Evolutionary conservation across 2,888 invertebrate species (phyloP).

Genomic region (Branchellion lobata): DNA sequence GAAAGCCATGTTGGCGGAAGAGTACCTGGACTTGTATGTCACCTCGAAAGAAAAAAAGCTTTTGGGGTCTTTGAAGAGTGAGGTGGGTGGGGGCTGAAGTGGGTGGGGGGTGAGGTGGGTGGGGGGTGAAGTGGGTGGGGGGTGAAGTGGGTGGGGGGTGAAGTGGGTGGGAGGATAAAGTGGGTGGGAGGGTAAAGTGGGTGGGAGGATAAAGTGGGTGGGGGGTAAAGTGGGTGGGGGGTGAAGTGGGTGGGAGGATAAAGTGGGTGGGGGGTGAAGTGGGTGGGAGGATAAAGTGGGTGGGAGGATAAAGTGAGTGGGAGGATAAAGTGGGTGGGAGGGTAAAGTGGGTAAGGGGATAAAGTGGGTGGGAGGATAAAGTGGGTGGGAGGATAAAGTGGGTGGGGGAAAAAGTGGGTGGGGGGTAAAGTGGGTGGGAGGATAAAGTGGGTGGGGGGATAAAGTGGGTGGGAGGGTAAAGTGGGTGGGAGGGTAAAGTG

Average conservation of each 20-base stretch:
- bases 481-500: too few relatives aligned
- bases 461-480: too few relatives aligned
- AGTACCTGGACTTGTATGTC: constrained; percentile 73
- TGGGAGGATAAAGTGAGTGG: too few relatives aligned
- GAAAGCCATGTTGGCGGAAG: constrained; percentile 82
- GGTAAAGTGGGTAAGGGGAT: too few relatives aligned
- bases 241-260: neutral
- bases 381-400: too few relatives aligned
- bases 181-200: neutral
- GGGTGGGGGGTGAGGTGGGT: constrained; percentile 5
- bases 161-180: neutral
- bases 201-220: neutral
- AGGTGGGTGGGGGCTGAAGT: neutral
- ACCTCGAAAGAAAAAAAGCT: constrained; percentile 10
- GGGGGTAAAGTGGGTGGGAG: too few relatives aligned
- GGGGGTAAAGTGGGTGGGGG: neutral
- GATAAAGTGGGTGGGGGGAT: too few relatives aligned
- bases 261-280: too few relatives aligned
- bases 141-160: neutral
- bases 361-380: too few relatives aligned
- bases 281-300: too few relatives aligned
- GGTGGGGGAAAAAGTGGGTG: too few relatives aligned
- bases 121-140: neutral
- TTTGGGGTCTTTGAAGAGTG: neutral
- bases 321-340: too few relatives aligned